These are phyloP conservation scores for Styela clava DNA, from an alignment of 23 tunicate genomes.

Conservation along the genomic window DNA sequence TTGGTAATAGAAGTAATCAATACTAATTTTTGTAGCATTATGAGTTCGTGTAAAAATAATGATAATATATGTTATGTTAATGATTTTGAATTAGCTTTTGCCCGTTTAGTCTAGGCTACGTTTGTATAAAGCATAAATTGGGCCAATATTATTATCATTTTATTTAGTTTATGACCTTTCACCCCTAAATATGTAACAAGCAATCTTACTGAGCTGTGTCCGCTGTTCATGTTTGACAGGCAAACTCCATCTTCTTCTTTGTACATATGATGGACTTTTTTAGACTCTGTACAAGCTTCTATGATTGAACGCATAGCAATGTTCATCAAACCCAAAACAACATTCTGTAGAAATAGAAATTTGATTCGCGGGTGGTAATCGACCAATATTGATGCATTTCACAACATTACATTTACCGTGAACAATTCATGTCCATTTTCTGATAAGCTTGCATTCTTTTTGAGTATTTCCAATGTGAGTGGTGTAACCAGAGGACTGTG, in stretches of 20 bases:
- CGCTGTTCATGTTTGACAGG: constrained; percentile 5
- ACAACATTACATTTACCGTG: constrained; percentile 15
- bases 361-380: not conserved
- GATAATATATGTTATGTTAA: too few relatives aligned
- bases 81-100: too few relatives aligned
- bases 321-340: constrained; percentile 29
- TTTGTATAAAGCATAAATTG: too few relatives aligned
- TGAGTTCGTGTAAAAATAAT: too few relatives aligned
- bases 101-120: too few relatives aligned
- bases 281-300: constrained; percentile 27
- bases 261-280: not conserved
- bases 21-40: too few relatives aligned
- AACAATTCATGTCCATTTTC: constrained; percentile 33
- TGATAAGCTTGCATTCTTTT: constrained; percentile 18
- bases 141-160: too few relatives aligned
- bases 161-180: too few relatives aligned
- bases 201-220: not conserved
- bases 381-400: not conserved
- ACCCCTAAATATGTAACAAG: too few relatives aligned
- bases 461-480: constrained; percentile 30
- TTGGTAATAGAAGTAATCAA: too few relatives aligned
- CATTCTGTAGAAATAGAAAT: not conserved
- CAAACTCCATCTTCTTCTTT: constrained; percentile 5
- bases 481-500: constrained; percentile 55
- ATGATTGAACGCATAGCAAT: constrained; percentile 18